Evolutionary conservation across 2,113 vertebrate genomes (phyloP).

Genomic region (Ictidomys tridecemlineatus): DNA sequence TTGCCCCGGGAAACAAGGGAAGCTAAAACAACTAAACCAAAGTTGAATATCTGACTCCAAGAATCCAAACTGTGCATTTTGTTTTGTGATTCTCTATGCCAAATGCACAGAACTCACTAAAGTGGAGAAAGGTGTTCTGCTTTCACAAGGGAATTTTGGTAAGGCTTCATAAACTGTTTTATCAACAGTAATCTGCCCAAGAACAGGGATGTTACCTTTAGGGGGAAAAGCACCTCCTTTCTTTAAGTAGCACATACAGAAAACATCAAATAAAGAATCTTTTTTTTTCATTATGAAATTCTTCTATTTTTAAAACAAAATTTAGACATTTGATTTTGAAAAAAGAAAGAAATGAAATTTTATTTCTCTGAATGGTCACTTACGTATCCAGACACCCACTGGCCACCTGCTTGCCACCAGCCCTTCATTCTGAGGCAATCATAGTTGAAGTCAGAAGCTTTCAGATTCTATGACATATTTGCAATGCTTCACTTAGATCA

Average conservation of each 20-base stretch:
- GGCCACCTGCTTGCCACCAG: background rate
- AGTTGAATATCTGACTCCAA: constrained; percentile 12
- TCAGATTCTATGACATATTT: background rate
- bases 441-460: constrained; percentile 55
- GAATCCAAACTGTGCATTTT: background rate
- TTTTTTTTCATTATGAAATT: constrained; percentile 48
- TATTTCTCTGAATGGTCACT: background rate
- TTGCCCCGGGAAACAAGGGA: background rate
- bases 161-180: background rate
- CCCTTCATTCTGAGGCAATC: background rate
- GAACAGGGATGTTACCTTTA: background rate
- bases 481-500: constrained; percentile 16
- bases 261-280: constrained; percentile 32
- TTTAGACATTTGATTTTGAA: background rate
- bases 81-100: background rate
- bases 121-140: background rate
- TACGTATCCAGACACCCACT: background rate
- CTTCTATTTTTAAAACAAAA: constrained; percentile 51
- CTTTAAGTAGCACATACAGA: background rate
- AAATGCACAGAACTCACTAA: background rate
- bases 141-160: constrained; percentile 48
- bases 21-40: background rate
- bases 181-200: background rate
- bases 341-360: background rate
- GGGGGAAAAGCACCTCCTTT: background rate